Percentiles rank a stretch among this genome's conserved stretches.
Conservation (phyloP, 2,113 vertebrate species). For the Siphamia tubifer region DNA sequence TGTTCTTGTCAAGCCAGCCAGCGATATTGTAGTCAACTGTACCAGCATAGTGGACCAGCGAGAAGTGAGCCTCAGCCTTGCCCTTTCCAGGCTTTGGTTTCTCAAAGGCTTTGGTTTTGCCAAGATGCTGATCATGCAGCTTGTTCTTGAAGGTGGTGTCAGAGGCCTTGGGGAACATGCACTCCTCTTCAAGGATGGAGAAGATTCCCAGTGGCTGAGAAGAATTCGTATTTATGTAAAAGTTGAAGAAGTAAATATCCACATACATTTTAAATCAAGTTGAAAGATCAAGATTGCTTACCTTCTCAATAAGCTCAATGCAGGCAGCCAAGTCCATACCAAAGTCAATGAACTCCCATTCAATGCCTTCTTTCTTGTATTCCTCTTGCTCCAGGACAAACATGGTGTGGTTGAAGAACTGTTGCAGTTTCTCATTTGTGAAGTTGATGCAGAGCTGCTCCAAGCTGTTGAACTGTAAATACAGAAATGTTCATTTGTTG, state of each 20-base stretch:
- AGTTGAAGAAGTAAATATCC: no score
- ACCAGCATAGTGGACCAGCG: slow-evolving; percentile 89
- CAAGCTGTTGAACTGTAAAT: slow-evolving; percentile 83
- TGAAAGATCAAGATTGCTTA: no score
- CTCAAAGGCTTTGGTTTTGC: slow-evolving; percentile 87
- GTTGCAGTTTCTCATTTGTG: slow-evolving; percentile 89
- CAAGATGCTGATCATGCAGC: slow-evolving; percentile 89
- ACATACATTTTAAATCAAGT: no score
- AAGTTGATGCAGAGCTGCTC: slow-evolving; percentile 88
- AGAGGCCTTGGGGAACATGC: slow-evolving; percentile 70
- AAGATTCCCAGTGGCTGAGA: neutral
- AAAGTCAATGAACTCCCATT: slow-evolving; percentile 89
- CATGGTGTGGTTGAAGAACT: slow-evolving; percentile 86
- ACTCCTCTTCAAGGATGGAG: slow-evolving; percentile 64
- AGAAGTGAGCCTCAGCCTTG: slow-evolving; percentile 86
- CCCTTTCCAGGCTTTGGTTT: slow-evolving; percentile 90
- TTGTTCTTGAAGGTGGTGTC: slow-evolving; percentile 90
- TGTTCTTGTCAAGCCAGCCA: slow-evolving; percentile 94
- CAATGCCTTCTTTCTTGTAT: slow-evolving; percentile 88
- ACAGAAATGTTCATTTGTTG: neutral
- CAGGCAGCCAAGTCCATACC: slow-evolving; percentile 90
- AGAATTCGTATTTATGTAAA: no score
- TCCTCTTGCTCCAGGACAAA: slow-evolving; percentile 88
- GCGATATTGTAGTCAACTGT: slow-evolving; percentile 89
- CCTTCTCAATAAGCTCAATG: slow-evolving; percentile 91